Evolutionary conservation across 2,888 invertebrate genomes (phyloP), one percentile per base, ranked within the genome.

Genomic region (Ferrisia virgata): DNA sequence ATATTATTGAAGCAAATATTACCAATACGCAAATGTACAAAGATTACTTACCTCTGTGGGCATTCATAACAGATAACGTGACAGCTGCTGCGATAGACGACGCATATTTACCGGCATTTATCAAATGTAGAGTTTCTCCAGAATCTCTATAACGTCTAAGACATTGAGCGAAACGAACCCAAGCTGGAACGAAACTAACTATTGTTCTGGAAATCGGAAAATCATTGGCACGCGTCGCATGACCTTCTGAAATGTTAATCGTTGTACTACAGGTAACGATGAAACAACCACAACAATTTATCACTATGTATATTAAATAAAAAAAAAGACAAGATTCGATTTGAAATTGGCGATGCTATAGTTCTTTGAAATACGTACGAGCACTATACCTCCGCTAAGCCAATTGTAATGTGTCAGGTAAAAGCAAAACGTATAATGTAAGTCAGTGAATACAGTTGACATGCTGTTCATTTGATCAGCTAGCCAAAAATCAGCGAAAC

Each of bases 401-500:
- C 94, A 95, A 88, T 93, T 92, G 9, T 22, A 53, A 86, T 94
- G 94, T 0, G 93, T 93, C 2, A 93, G 91, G 88, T 98, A 99
- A 89, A 97, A 98, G 87, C 98, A 98, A 36, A 95, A 89, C 86
- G 98, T 92, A 89, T 95, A 99, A 87, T 99, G 97, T 88, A 98
- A 94, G 89, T 99, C 99, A 15, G 97, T 90, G 86, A 99, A 92
- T 3, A 96, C 95, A 0, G 94, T 94, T 0, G 92, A 94, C 86
- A 99, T 91, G 84, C 98, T 98, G 89, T 98, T 99, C 88, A 98
- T 91, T 89, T 99, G 99, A 91, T 99, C 98, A 5, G 97, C 98
- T 89, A 99, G 92, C 98, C 98, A 99, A 92, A 99, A 99, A 90
- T 99, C 98, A 31, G 98, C 97, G 88, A 98, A 99, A 69, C 95